A percentile compares a stretch with the other conserved stretches of the same genome.
Conservation (phyloP, 1,140 invertebrate species). For the Manduca sexta region DNA sequence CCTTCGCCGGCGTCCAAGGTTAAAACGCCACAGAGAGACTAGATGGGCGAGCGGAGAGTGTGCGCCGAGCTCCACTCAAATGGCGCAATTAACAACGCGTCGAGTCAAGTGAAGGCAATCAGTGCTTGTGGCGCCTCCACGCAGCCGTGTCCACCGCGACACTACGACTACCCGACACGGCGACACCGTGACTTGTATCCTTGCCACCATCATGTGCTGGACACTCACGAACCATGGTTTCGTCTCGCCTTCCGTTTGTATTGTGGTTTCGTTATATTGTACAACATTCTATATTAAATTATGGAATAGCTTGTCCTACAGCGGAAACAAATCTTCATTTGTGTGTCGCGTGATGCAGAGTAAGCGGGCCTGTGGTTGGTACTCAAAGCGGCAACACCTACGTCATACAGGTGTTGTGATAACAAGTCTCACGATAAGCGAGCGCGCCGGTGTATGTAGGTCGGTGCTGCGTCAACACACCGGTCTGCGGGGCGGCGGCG, state of each 20-base stretch:
- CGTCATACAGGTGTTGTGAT: slow-evolving; percentile 53
- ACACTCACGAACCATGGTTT: no score
- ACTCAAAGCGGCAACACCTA: no score
- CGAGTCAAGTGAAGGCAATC: slow-evolving; percentile 30
- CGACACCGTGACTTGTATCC: background rate
- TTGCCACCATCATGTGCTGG: no score
- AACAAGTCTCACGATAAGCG: slow-evolving; percentile 30
- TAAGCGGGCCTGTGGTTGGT: no score
- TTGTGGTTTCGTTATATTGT: no score
- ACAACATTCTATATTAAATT: no score
- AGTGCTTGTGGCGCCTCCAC: slow-evolving; percentile 2
- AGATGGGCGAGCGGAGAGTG: background rate
- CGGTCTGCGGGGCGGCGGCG: background rate
- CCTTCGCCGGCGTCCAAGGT: background rate
- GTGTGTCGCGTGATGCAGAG: no score
- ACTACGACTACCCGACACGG: background rate
- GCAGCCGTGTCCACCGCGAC: background rate
- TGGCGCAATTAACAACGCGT: background rate
- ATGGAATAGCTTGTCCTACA: no score
- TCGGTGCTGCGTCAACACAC: slow-evolving; percentile 6
- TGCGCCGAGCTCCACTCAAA: background rate
- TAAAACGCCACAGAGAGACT: no score
- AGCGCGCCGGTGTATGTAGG: slow-evolving; percentile 4
- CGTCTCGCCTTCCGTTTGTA: no score
- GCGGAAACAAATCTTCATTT: no score